Base-by-base conservation (phyloP, 2,797 vertebrate species). In the Tenualosa ilisha region DNA sequence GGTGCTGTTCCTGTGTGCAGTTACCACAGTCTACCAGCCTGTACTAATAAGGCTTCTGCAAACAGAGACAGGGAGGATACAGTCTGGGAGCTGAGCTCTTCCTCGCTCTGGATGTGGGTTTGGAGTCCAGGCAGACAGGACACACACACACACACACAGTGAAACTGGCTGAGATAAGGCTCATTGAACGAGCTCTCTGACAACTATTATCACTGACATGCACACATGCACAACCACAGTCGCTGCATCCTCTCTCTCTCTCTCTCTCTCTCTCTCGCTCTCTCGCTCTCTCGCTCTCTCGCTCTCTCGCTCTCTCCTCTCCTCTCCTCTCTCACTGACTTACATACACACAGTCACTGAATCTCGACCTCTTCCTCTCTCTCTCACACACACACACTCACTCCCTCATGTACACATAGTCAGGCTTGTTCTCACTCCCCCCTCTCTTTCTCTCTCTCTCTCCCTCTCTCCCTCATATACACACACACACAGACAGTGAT, bases 401-500 rank as follows among this genome's bases (percentile, higher is more conserved):
- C 50, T 51, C 50, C 9, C 50, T 51, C 50, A 72, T 13, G 13
- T 26, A 37, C 65, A 37, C 65, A 37, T 9, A 11, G 2, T 11
- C 50, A 46, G 46, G 46, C 50, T 51, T 31, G 31, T 15, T 53
- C 51, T 53, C 51, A 5, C 12, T 53, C 51, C 51, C 13, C 51
- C 8, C 65, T 72, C 15, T 75, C 68, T 20, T 4, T 20, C 37
- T 43, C 2, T 26, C n/a, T 9, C 63, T 46, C 40, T 13, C 40
- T 7, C 15, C 7, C 40, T 22, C 72, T 22, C 50, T 0, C 49
- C 1, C 50, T 22, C 72, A 79, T 20, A 79, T 40, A 79, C 72
- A 46, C 72, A 46, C 72, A 79, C 72, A 79, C 37, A 79, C 40
- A 46, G 13, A 79, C 72, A 79, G 26, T 43, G 72, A 79, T 79